Conservation (phyloP, 2,797 vertebrate genomes). For the Peromyscus melanophrys region DNA sequence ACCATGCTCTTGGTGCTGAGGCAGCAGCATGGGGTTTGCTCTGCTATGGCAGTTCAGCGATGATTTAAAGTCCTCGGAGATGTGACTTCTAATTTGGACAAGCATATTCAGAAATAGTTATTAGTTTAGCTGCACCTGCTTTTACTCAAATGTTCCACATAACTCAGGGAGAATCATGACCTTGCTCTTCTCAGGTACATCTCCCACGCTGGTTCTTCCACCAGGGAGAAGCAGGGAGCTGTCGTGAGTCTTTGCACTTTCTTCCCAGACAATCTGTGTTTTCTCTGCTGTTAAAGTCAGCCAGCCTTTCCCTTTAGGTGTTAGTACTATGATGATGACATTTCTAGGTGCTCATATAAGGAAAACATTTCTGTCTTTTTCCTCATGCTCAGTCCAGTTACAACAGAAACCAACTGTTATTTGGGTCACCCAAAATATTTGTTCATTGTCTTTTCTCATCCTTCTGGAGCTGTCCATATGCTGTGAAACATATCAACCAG, state of each 20-base stretch:
- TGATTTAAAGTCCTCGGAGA: slow-evolving; percentile 80
- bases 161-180: slow-evolving; percentile 93
- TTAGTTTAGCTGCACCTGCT: neutral
- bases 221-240: slow-evolving; percentile 84
- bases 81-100: slow-evolving; percentile 53
- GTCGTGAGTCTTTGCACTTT: neutral
- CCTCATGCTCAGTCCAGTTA: slow-evolving; percentile 18
- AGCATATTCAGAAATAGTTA: slow-evolving; percentile 70
- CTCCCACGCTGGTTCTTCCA: slow-evolving; percentile 89
- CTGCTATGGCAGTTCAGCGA: neutral
- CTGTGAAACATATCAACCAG: slow-evolving; percentile 93
- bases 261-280: neutral
- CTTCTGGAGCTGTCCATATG: slow-evolving; percentile 85
- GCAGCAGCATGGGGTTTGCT: neutral
- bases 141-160: slow-evolving; percentile 86
- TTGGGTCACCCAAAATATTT: neutral
- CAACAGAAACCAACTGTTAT: slow-evolving; percentile 32
- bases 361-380: slow-evolving; percentile 11
- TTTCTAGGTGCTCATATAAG: slow-evolving; percentile 5
- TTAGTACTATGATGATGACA: neutral
- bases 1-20: neutral
- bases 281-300: slow-evolving; percentile 14
- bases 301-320: neutral
- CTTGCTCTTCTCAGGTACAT: slow-evolving; percentile 90
- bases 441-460: slow-evolving; percentile 80